These are phyloP conservation scores for Odontocerum albicorne DNA, from an alignment of 2,888 invertebrate species.

Conservation along the genomic window DNA sequence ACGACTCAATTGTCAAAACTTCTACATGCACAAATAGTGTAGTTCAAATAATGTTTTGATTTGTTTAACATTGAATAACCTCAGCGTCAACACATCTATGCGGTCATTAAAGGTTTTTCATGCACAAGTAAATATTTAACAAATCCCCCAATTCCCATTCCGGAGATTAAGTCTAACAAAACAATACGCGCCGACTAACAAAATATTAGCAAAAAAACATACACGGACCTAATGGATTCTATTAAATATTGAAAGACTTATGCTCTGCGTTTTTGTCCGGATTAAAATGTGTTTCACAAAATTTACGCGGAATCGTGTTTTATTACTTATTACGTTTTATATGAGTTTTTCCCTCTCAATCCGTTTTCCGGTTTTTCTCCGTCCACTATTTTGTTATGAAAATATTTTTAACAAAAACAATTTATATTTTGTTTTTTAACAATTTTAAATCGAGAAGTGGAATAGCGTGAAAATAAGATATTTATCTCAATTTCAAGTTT, in stretches of 20 bases:
- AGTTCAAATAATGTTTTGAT: too few species aligned
- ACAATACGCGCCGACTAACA: slow-evolving; percentile 10
- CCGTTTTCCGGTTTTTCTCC: background rate
- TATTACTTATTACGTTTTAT: background rate
- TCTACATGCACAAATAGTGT: too few species aligned
- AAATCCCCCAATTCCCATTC: slow-evolving; percentile 1
- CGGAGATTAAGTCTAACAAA: slow-evolving; percentile 2
- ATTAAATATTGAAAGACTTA: slow-evolving; percentile 11
- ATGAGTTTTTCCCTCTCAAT: background rate
- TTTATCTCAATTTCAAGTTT: too few species aligned
- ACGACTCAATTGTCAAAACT: too few species aligned
- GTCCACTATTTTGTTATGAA: too few species aligned
- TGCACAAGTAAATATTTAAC: background rate
- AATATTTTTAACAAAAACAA: too few species aligned
- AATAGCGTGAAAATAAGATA: too few species aligned
- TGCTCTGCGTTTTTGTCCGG: background rate
- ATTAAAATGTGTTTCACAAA: slow-evolving; percentile 3
- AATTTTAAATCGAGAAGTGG: too few species aligned
- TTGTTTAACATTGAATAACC: too few species aligned
- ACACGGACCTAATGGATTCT: slow-evolving; percentile 5
- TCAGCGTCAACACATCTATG: background rate
- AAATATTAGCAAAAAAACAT: slow-evolving; percentile 3
- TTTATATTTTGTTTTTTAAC: too few species aligned
- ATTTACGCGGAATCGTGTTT: too few species aligned
- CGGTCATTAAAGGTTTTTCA: slow-evolving; percentile 1